Evolutionary conservation across 1,140 invertebrate species (phyloP), one percentile per base, ranked within the genome.

Genomic region (Teleopsis dalmanni): DNA sequence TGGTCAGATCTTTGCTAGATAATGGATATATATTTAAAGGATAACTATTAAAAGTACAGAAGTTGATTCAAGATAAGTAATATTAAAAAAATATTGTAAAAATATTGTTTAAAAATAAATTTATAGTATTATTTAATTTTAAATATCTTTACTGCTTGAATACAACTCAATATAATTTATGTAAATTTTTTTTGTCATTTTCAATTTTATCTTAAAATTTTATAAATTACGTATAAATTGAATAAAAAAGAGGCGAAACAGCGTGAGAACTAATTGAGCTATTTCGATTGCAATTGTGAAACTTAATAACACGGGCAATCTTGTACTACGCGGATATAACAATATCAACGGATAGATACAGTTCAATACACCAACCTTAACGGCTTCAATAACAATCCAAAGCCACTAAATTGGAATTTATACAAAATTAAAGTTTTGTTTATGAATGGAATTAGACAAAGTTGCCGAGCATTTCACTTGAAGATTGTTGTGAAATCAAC

Each of bases 351-450:
- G 0, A 4, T 23, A 21, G 13, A 19, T 23, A 40, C 37, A 40
- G n/a, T 40, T 40, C 25, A 23, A 13, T 40, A 25, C 25, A 43
- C 7, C 25, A 41, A 41, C 21, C 19, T 11, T 26, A 42, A 42
- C 23, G 3, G 10, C 40, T 19, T 7, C 3, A 29, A 26, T 27
- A 42, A 26, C 26, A 29, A 42, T 9, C 4, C 40, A 14, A 27
- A 16, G 14, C 8, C 16, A 11, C 10, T 29, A 13, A 19, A 19
- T 11, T 3, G n/a, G 22, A 29, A 5, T 25, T 46, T 34, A 46
- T 46, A 56, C 59, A 60, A 65, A 60, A 65, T 65, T 65, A 62
- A 62, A 62, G 56, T 65, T 65, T 65, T 62, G 59, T 65, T 65
- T 65, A 65, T 65, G 62, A 65, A 65, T 65, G 59, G 57, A 65